Conservation (phyloP, 1,140 invertebrate genomes). For the Watersipora subatra region DNA sequence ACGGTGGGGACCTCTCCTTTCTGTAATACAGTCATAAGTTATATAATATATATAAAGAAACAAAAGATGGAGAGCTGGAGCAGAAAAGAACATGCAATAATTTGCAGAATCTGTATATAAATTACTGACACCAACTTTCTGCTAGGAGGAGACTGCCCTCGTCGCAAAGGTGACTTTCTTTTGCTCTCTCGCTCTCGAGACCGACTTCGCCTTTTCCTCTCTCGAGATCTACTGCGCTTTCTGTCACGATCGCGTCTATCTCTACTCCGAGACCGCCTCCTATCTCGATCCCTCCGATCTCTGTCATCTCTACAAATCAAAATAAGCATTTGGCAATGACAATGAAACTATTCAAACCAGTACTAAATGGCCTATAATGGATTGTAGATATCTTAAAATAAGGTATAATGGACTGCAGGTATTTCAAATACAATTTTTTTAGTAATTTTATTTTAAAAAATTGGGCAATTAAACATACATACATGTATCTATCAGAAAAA, state of each 20-base stretch:
- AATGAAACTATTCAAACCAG: not conserved
- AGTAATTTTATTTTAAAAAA: too few relatives aligned
- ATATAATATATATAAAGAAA: too few relatives aligned
- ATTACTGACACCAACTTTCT: too few relatives aligned
- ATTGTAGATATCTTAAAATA: conserved; percentile 6
- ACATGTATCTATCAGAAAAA: too few relatives aligned
- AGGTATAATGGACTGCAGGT: too few relatives aligned
- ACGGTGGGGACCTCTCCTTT: conserved; percentile 40
- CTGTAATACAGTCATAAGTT: conserved; percentile 4
- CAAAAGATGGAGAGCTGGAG: too few relatives aligned
- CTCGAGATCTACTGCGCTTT: conserved; percentile 5
- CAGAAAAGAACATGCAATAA: too few relatives aligned
- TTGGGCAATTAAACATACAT: too few relatives aligned
- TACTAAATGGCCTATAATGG: not conserved
- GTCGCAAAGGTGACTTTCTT: not conserved
- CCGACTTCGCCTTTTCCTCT: conserved; percentile 1
- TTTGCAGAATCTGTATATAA: too few relatives aligned
- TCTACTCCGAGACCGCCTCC: conserved; percentile 1
- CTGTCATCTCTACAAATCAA: conserved; percentile 4
- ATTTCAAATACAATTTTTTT: too few relatives aligned
- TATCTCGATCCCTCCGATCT: conserved; percentile 1
- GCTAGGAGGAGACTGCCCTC: not conserved
- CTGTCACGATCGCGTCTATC: conserved; percentile 9
- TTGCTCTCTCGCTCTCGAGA: conserved; percentile 7
- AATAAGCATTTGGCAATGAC: too few relatives aligned